A percentile compares a stretch with the other conserved stretches of the same genome.
Evolutionary conservation across 2,797 vertebrate genomes (phyloP).

Genomic region (Poeciliopsis gracilis): DNA sequence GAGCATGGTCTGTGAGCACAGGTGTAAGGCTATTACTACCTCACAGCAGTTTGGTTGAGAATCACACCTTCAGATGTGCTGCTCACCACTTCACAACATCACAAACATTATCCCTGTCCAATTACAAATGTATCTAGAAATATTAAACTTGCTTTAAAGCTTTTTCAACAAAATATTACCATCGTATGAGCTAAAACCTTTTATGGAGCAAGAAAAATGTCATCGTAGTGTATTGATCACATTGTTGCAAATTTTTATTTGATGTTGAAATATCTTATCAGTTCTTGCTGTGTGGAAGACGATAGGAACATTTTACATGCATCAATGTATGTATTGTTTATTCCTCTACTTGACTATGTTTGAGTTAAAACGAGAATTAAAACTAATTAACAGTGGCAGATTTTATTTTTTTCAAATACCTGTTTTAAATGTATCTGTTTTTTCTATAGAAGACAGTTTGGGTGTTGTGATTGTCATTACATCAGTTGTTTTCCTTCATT

Average conservation of each 20-base stretch:
- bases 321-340: neutral
- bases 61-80: conserved; percentile 1
- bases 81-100: neutral
- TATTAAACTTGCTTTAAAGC: neutral
- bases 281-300: neutral
- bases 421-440: neutral
- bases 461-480: neutral
- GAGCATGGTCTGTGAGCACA: neutral
- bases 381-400: neutral
- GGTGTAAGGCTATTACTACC: conserved; percentile 5
- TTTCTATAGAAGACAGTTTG: neutral
- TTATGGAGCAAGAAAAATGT: neutral
- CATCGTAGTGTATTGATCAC: neutral
- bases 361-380: neutral
- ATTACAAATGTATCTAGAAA: neutral
- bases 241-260: neutral
- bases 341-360: neutral
- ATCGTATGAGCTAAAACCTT: neutral
- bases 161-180: neutral
- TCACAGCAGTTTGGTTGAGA: neutral
- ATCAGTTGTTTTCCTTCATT: neutral
- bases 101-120: neutral
- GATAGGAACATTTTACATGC: neutral
- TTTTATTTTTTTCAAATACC: neutral
- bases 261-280: neutral